A percentile compares a stretch with the other conserved stretches of the same genome.
These are phyloP conservation scores for Marronus borbonicus DNA, from an alignment of 2,888 invertebrate genomes.

Conservation along the genomic window DNA sequence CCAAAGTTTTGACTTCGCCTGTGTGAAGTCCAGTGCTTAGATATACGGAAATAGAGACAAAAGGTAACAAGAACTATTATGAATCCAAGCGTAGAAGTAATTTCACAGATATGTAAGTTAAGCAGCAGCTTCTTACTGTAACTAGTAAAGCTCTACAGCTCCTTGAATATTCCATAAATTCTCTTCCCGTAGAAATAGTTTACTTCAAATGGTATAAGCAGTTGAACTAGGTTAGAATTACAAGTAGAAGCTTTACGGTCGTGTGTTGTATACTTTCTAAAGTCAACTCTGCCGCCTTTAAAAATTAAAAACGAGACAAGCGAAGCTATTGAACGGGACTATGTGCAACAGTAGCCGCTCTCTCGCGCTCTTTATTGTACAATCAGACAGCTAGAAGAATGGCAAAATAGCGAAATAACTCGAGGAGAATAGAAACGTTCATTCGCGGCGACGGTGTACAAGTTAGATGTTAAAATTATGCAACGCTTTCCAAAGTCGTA, in stretches of 20 bases:
- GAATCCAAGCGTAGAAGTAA: no score
- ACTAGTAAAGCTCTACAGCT: background rate
- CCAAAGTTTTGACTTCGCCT: no score
- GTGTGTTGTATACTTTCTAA: background rate
- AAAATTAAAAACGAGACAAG: background rate
- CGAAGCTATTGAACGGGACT: background rate
- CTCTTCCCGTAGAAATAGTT: background rate
- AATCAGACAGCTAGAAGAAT: background rate
- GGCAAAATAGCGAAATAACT: background rate
- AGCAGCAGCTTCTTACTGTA: background rate
- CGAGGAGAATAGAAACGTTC: no score
- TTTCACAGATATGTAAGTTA: no score
- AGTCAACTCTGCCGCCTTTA: background rate
- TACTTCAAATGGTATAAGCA: background rate
- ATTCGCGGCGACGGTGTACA: background rate
- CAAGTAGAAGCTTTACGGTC: background rate
- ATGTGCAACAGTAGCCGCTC: background rate
- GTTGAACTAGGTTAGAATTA: background rate
- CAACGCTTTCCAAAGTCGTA: background rate
- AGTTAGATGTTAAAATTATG: background rate
- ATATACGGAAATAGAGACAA: no score
- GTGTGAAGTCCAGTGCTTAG: no score
- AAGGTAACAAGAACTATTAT: no score
- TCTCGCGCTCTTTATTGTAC: background rate
- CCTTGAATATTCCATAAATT: slow-evolving; percentile 5